phyloP scores from a whole-genome alignment of 2,888 invertebrate species.

The Conus canariensis region DNA sequence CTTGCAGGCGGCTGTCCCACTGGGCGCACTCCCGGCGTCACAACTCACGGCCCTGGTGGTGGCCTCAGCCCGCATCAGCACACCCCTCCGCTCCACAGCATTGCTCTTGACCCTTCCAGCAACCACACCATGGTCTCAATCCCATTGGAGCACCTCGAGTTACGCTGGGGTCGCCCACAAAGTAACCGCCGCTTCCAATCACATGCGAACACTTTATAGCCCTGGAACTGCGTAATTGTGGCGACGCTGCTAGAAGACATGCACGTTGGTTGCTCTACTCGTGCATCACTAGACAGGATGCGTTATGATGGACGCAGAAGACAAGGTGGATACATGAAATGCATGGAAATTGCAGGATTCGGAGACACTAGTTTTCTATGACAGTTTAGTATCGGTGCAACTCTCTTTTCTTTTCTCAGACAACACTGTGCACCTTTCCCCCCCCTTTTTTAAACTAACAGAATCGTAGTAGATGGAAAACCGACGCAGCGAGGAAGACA shows the following conservation, averaged over 20 bases:
- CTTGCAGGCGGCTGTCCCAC: not conserved
- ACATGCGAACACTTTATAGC: not conserved
- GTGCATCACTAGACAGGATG: not conserved
- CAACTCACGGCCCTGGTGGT: not conserved
- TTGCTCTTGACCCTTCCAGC: not conserved
- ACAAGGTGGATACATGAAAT: too few relatives aligned
- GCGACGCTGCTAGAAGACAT: not conserved
- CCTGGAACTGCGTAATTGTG: not conserved
- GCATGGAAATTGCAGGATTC: too few relatives aligned
- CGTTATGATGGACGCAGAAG: too few relatives aligned
- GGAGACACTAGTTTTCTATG: too few relatives aligned
- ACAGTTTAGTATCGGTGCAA: too few relatives aligned
- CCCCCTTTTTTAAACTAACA: too few relatives aligned
- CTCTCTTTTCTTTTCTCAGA: too few relatives aligned
- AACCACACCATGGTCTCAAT: not conserved
- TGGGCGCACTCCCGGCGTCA: not conserved
- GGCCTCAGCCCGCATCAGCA: slow-evolving; percentile 3
- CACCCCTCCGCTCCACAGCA: not conserved
- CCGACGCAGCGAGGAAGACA: not conserved
- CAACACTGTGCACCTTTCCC: too few relatives aligned
- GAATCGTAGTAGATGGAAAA: not conserved
- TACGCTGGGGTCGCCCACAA: not conserved
- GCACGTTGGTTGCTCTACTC: not conserved
- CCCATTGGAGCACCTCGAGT: slow-evolving; percentile 9
- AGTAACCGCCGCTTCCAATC: not conserved